Percentiles rank a stretch among this genome's conserved stretches.
Evolutionary conservation across 2,797 vertebrate genomes (phyloP).

Genomic region (Pseudocheirus occidentalis): DNA sequence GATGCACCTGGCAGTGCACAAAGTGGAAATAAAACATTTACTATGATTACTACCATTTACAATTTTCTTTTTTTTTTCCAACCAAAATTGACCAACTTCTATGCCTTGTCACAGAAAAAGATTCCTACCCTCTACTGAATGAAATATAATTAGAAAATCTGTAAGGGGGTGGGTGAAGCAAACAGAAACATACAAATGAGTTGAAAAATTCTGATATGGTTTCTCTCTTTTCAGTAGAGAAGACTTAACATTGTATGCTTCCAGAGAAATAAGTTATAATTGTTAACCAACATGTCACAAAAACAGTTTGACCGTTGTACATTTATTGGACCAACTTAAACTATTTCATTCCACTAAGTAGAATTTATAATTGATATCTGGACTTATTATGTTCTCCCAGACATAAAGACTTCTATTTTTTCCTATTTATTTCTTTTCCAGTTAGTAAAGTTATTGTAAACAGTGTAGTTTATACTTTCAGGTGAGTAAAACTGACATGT

Average conservation of each 20-base stretch:
- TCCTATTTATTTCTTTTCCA: constrained; percentile 53
- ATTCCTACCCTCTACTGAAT: constrained; percentile 18
- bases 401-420: constrained; percentile 43
- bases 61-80: constrained; percentile 28
- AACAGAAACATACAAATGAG: constrained; percentile 4
- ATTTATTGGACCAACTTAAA: constrained; percentile 50
- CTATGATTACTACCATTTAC: constrained; percentile 2
- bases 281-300: constrained; percentile 47
- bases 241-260: constrained; percentile 22
- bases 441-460: constrained; percentile 44
- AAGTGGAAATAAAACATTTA: constrained; percentile 34
- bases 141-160: constrained; percentile 23
- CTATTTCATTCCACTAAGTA: constrained; percentile 46
- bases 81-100: constrained; percentile 38
- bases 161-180: background rate
- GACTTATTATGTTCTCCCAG: constrained; percentile 20
- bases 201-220: background rate
- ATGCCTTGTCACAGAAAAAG: background rate
- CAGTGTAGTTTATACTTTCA: constrained; percentile 31
- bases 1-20: background rate
- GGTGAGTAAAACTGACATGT: constrained; percentile 63
- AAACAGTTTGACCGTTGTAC: background rate
- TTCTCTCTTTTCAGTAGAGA: constrained; percentile 37
- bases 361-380: constrained; percentile 34
- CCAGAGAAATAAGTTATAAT: constrained; percentile 30